phyloP scores from a whole-genome alignment of 2,888 invertebrate genomes.

The Cremastinae sp. region DNA sequence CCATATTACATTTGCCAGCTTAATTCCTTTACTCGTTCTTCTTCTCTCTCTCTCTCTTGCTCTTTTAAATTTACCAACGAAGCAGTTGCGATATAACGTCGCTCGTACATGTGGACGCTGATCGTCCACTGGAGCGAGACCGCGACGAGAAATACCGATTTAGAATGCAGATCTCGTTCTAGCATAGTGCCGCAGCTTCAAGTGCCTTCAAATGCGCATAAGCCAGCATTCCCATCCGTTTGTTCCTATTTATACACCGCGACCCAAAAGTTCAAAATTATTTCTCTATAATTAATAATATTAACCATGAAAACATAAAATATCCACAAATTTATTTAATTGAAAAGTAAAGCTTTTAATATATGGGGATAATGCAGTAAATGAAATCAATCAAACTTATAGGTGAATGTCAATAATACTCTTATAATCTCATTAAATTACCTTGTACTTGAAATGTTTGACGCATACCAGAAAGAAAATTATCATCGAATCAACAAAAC shows the following conservation, averaged over 20 bases:
- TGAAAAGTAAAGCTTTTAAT: too few species aligned
- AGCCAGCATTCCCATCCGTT: neutral
- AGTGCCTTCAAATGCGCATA: conserved; percentile 11
- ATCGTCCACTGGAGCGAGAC: conserved; percentile 47
- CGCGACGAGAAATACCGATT: conserved; percentile 51
- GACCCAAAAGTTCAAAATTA: too few species aligned
- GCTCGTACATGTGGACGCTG: conserved; percentile 27
- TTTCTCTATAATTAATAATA: too few species aligned
- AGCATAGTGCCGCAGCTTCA: conserved; percentile 43
- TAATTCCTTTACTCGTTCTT: conserved; percentile 25
- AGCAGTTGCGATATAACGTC: conserved; percentile 29
- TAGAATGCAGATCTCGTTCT: conserved; percentile 62
- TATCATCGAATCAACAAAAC: too few species aligned
- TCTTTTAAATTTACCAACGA: conserved; percentile 15
- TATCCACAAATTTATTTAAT: too few species aligned
- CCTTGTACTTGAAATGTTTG: too few species aligned
- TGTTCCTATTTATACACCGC: neutral
- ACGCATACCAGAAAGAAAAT: too few species aligned
- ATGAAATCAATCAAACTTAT: too few species aligned
- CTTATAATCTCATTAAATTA: too few species aligned
- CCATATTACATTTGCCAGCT: conserved; percentile 34
- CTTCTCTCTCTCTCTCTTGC: conserved; percentile 29
- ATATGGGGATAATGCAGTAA: too few species aligned
- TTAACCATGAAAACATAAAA: too few species aligned
- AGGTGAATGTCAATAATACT: too few species aligned